Conservation (phyloP, 64 coral and sea anemone species). For the Platygyra sinensis region DNA sequence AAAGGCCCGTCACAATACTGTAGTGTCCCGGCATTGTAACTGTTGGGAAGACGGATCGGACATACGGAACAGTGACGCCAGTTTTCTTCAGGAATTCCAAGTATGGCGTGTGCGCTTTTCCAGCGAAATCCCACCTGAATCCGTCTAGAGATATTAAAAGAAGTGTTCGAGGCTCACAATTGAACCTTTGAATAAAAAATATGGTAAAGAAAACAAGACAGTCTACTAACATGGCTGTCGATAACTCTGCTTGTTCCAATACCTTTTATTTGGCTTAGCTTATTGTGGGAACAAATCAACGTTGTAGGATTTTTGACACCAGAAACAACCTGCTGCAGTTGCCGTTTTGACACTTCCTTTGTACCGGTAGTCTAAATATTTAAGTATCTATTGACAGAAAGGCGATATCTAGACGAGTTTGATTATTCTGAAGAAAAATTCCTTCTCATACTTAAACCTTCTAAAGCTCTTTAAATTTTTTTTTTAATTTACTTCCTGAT, state of each 20-base stretch:
- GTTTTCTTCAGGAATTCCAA: slow-evolving; percentile 71
- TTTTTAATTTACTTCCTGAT: too few relatives aligned
- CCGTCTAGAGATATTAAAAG: slow-evolving; percentile 92
- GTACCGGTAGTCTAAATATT: too few relatives aligned
- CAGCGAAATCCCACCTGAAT: slow-evolving; percentile 90
- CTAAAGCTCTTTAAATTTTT: too few relatives aligned
- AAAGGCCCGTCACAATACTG: too few relatives aligned
- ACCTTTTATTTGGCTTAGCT: too few relatives aligned
- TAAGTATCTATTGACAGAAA: too few relatives aligned
- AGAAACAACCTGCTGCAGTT: background rate
- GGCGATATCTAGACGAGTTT: too few relatives aligned
- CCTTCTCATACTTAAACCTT: too few relatives aligned
- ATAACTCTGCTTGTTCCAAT: too few relatives aligned
- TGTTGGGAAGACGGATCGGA: slow-evolving; percentile 77
- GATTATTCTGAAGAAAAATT: too few relatives aligned
- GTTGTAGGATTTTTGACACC: background rate
- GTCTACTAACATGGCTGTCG: too few relatives aligned
- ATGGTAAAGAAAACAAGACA: background rate
- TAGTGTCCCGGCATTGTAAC: slow-evolving; percentile 84
- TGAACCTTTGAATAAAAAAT: background rate
- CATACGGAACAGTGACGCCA: slow-evolving; percentile 67
- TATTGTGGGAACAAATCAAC: background rate
- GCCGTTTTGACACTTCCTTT: background rate
- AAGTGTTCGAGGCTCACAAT: background rate
- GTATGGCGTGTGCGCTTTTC: slow-evolving; percentile 66